Base-by-base conservation (phyloP, 2,888 invertebrate genomes). In the Dicranocentrus wangi region DNA sequence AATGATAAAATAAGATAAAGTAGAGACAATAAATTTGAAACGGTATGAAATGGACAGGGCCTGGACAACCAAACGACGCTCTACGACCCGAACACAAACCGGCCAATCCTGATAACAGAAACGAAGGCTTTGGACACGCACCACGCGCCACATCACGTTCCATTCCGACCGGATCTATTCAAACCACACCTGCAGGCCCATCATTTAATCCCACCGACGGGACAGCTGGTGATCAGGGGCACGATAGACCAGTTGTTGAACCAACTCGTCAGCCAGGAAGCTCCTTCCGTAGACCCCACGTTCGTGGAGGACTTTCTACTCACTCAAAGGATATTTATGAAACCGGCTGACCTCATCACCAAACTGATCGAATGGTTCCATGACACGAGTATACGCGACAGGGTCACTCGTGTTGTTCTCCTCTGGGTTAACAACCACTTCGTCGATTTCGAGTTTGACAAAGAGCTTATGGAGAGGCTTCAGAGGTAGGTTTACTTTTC, bases 351-450 rank as follows among this genome's bases (percentile, higher is more conserved):
- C 32, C 63, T 86, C 47, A 84, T 84, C 5, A 47, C 51, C 13
- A 83, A 82, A 43, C 60, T 86, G 7, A 73, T 84, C 47, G 69
- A 47, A 27, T 85, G 88, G 88, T 97, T 98, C 88, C 93, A 94
- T 85, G 95, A 97, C 88, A 91, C 93, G 5, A 81, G 88, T 1
- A 91, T 94, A 32, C 90, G 94, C 85, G 94, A 96, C 89, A 92
- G 97, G 88, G 98, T 98, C 2, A 98, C 98, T 0, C 91, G 99
- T 80, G 97, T 99, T 0, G 96, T 99, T 10, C 90, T 99, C 55
- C 92, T 99, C n/a, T 99, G 99, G 99, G 98, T 99, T 0, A 99
- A 98, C 89, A 99, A 98, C 89, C 98, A 98, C 90, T 98, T 98
- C 88, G 97, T 97, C 51, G 98, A 98, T 88, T 98, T 98, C 89